phyloP scores from a whole-genome alignment of 2,797 vertebrate genomes.

The Halcyon chelicuti region DNA sequence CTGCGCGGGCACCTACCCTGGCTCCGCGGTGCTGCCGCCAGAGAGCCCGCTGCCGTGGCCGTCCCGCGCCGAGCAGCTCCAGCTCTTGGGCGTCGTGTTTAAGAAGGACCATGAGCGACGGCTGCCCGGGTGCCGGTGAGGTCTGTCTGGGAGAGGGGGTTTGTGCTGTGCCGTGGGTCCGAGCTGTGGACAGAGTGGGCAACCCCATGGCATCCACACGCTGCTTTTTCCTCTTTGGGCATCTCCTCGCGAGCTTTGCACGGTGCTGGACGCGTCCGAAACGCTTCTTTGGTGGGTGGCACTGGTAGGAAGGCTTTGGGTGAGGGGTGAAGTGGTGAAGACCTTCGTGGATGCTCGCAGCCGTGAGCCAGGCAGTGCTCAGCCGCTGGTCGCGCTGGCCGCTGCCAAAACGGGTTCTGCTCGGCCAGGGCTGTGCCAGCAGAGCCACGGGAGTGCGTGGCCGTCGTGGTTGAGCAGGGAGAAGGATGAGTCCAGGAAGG shows the following conservation, averaged over 20 bases:
- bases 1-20: background rate
- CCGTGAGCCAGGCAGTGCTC: accelerated
- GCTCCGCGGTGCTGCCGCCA: background rate
- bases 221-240: background rate
- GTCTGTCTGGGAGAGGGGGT: background rate
- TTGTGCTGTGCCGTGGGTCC: background rate
- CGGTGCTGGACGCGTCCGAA: accelerated
- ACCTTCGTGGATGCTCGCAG: background rate
- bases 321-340: background rate
- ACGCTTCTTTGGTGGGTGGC: background rate
- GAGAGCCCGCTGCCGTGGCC: background rate
- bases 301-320: background rate
- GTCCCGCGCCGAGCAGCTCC: accelerated
- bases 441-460: accelerated
- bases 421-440: too few species aligned
- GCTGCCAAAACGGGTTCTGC: accelerated
- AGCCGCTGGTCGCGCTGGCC: accelerated
- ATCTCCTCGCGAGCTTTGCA: background rate
- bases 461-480: accelerated
- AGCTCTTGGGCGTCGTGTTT: too few species aligned
- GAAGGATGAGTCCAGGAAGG: background rate
- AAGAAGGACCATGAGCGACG: background rate
- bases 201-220: accelerated
- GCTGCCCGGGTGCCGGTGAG: background rate
- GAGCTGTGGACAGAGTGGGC: accelerated